Base-by-base conservation (phyloP, 1,140 invertebrate species). In the Drosophila asahinai region DNA sequence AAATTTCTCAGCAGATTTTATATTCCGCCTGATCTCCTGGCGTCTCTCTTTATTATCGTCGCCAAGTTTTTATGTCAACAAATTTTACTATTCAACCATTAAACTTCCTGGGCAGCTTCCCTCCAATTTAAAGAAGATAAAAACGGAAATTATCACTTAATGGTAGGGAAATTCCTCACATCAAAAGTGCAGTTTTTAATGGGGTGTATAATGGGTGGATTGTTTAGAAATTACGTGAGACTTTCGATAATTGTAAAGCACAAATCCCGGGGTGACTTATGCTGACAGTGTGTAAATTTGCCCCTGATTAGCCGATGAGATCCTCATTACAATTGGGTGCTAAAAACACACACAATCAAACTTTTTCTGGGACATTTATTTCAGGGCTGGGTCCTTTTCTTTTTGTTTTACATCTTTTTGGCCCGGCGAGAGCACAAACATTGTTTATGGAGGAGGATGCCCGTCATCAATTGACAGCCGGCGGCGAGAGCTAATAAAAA, bases 401-500 rank as follows among this genome's bases (percentile, higher is more conserved):
- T 12, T 43, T 51, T 73, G 68, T 74, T 74, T 74, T 73, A 74
- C 68, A 75, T 64, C 58, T 78, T 62, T 19, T 66, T 22, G 63
- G 17, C 12, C 40, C 63, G 15, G 40, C 58, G 58, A 63, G 58
- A 33, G 49, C 64, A 45, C 57, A 70, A 70, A 79, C 76, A 79
- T 63, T 78, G 76, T 78, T 78, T 78, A 71, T 63, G 66, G 22
- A 52, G 66, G 30, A 52, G 52, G 52, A 57, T 43, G 65, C 33
- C 14, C 36, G 22, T 57, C 76, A 43, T 79, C 75, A 79, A 78
- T 79, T 79, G 75, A n/a, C 66, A 68, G 68, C 79, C 83, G 79
- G 71, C 80, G 83, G 83, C 76, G 52, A 78, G 66, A 86, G 83
- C 83, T 86, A 86, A 86, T 86, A 86, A 86, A 86, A 86, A 68